These are phyloP conservation scores for Leiothrix lutea DNA, from an alignment of 2,113 vertebrate genomes.

Conservation along the genomic window DNA sequence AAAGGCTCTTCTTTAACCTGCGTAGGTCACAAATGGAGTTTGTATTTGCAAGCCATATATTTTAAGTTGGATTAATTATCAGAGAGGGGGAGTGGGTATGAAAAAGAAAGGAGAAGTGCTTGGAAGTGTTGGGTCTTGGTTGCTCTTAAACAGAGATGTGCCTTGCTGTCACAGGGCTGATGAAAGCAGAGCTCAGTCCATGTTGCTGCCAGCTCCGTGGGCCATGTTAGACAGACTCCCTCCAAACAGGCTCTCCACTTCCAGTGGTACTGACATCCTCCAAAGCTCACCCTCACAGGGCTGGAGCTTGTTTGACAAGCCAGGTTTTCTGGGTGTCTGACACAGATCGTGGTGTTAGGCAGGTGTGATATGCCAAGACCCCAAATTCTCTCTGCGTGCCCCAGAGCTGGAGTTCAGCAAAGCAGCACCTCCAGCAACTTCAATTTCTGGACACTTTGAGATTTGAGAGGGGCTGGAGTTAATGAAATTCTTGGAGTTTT, in stretches of 20 bases:
- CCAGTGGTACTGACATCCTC: neutral
- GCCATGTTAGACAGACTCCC: neutral
- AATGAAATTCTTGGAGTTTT: neutral
- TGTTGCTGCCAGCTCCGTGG: neutral
- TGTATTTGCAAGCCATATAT: neutral
- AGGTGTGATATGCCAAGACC: neutral
- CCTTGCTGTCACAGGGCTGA: conserved; percentile 1
- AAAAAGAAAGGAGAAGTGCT: neutral
- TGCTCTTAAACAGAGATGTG: neutral
- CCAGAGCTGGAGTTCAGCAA: neutral
- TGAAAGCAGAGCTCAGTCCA: neutral
- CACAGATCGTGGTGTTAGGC: rapidly evolving
- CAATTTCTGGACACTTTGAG: neutral
- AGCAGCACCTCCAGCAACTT: neutral
- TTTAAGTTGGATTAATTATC: conserved; percentile 25
- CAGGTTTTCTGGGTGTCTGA: neutral
- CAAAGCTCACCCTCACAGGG: neutral
- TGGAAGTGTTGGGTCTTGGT: conserved; percentile 35
- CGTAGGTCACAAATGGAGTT: neutral
- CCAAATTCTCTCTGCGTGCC: neutral
- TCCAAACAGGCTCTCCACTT: neutral
- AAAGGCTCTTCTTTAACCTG: neutral
- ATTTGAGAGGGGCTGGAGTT: neutral
- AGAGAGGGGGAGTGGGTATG: neutral
- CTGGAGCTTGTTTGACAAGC: neutral